Percentiles rank a stretch among this genome's conserved stretches.
Conservation (phyloP, 2,888 invertebrate genomes). For the Neoaliturus tenellus region DNA sequence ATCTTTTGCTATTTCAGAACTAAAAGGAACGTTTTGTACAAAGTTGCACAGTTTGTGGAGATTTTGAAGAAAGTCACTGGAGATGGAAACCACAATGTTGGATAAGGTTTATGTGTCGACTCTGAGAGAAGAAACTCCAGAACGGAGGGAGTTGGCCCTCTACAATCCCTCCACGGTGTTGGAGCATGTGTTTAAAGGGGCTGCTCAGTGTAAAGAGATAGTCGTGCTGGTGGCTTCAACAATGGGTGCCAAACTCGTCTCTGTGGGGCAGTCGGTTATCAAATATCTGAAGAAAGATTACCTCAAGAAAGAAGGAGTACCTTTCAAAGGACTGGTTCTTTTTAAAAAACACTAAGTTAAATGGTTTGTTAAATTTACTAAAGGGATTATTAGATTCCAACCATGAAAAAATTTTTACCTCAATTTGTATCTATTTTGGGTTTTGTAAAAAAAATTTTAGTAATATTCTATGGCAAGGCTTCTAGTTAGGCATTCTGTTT, state of each 20-base stretch:
- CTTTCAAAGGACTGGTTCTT: constrained; percentile 9
- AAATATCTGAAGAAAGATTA: constrained; percentile 27
- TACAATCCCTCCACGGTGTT: too few species aligned
- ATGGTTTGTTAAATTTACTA: too few species aligned
- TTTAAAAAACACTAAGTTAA: too few species aligned
- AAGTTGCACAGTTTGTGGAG: not conserved
- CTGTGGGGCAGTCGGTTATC: not conserved
- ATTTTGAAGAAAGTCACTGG: not conserved
- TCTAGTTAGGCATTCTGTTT: too few species aligned
- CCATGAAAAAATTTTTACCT: too few species aligned
- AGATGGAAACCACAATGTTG: not conserved
- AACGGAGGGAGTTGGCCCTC: too few species aligned
- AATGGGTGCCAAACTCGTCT: not conserved
- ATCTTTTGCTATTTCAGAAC: not conserved
- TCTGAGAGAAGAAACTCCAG: not conserved
- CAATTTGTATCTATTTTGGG: too few species aligned
- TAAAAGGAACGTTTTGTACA: not conserved
- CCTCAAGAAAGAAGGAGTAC: constrained; percentile 26
- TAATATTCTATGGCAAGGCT: too few species aligned
- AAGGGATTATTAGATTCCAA: too few species aligned
- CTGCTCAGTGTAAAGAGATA: not conserved
- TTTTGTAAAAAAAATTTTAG: too few species aligned
- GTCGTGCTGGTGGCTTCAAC: not conserved
- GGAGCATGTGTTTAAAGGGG: not conserved
- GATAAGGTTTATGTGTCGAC: not conserved